These are phyloP conservation scores for Coilia nasus DNA, from an alignment of 2,797 vertebrate genomes.

Conservation along the genomic window DNA sequence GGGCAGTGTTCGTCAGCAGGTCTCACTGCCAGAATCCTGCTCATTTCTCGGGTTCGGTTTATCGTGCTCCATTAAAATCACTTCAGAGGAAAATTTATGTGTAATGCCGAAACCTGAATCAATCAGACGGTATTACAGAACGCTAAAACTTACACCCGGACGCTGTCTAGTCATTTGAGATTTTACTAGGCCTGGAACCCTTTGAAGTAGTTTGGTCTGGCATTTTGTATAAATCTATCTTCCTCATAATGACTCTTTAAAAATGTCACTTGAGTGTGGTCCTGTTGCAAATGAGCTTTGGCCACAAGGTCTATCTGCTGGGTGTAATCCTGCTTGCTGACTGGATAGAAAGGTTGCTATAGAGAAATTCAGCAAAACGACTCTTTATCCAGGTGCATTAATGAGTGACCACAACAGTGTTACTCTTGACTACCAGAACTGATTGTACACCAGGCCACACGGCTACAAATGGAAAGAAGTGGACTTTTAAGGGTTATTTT, in stretches of 20 bases:
- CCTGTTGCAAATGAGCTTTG: too few species aligned
- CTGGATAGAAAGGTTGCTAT: too few species aligned
- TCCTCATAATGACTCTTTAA: too few species aligned
- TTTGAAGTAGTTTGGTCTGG: background rate
- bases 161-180: background rate
- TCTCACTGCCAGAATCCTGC: background rate
- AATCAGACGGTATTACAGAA: background rate
- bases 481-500: too few species aligned
- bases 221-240: too few species aligned
- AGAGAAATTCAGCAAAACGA: too few species aligned
- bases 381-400: background rate
- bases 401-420: background rate
- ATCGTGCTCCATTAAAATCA: constrained; percentile 12
- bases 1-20: background rate
- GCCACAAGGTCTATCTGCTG: too few species aligned
- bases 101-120: background rate
- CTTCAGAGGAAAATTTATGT: background rate
- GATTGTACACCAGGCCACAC: background rate
- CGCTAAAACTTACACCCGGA: background rate
- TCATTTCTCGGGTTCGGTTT: background rate
- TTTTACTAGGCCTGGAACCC: background rate
- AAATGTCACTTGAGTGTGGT: too few species aligned
- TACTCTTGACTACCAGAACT: background rate
- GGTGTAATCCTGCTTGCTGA: too few species aligned
- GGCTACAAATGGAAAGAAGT: too few species aligned